phyloP scores from a whole-genome alignment of 2,888 invertebrate species.

The Tanypteryx hageni region DNA sequence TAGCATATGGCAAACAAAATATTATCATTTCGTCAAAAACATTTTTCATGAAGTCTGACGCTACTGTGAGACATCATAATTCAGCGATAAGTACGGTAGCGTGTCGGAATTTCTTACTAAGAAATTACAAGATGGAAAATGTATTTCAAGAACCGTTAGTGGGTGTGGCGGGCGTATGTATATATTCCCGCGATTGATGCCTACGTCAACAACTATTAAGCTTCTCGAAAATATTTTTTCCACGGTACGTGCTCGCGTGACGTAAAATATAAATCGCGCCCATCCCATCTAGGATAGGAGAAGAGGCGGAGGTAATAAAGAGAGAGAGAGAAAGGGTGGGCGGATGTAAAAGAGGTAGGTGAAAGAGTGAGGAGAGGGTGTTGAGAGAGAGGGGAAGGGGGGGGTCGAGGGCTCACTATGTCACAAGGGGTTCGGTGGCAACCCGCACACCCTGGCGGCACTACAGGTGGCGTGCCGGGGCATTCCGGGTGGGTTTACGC shows the following conservation, averaged over 20 bases:
- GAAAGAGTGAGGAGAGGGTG: neutral
- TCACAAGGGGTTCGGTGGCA: slow-evolving; percentile 12
- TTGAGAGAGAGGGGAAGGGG: neutral
- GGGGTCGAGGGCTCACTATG: neutral
- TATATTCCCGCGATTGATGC: too few relatives aligned
- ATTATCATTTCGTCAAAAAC: too few relatives aligned
- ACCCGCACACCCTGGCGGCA: slow-evolving; percentile 30
- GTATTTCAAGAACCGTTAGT: too few relatives aligned
- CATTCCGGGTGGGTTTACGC: neutral
- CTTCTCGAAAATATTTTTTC: neutral
- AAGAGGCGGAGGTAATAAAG: neutral
- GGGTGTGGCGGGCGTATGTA: too few relatives aligned
- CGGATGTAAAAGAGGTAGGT: neutral
- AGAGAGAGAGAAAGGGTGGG: neutral
- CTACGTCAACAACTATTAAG: neutral
- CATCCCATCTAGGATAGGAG: neutral
- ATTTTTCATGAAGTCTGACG: too few relatives aligned
- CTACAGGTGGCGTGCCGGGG: slow-evolving; percentile 44
- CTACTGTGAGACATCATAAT: too few relatives aligned
- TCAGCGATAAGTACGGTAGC: too few relatives aligned
- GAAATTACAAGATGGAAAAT: too few relatives aligned
- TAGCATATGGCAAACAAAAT: too few relatives aligned
- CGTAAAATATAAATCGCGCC: neutral
- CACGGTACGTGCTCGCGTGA: neutral
- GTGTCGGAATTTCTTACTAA: too few relatives aligned